Base-by-base conservation (phyloP, 2,888 invertebrate species). In the Chirona hameri region DNA sequence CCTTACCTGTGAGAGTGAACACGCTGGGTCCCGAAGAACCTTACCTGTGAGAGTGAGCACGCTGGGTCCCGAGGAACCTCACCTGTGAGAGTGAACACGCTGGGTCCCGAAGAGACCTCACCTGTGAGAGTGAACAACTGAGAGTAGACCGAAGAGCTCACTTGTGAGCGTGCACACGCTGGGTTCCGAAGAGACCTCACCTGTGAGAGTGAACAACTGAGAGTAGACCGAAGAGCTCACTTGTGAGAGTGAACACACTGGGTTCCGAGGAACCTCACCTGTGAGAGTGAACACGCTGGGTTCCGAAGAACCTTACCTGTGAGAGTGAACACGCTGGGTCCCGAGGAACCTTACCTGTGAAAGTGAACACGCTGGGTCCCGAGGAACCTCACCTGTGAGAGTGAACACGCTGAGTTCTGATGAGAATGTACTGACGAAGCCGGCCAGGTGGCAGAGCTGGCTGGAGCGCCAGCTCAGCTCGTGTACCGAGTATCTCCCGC, bases 401-500 rank as follows among this genome's bases (percentile, higher is more conserved):
- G 88, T 88, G 85, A 87, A 88, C 46, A 88, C 88, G 14, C 87
- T 87, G 24, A 88, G 85, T 83, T 88, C 88, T 81, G 87, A 87
- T 46, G 88, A 88, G 81, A 89, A 87, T 0, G 88, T 88, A 31
- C 87, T 87, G 52, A 88, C 85, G 83, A 88, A 88, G 4, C 88
- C 89, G 18, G 88, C 88, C 24, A 87, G 83, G 55, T 87, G 87
- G 83, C 89, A 89, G 21, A 87, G 85, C 21, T 83, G 82, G 82
- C 87, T 87, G 12, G 85, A 84, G 9, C 87, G 85, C 88, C 88
- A 88, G 14, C 84, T 83, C 1, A 86, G 85, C 82, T 87, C 88
- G 84, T 87, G 86, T 18, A 87, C 86, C 48, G 87, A 86, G 84
- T 90, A 90, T 55, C 88, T 88, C 0, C 90, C 90, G 27, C 90